phyloP scores from a whole-genome alignment of 2,888 invertebrate species.

The Agrochola lychnidis region DNA sequence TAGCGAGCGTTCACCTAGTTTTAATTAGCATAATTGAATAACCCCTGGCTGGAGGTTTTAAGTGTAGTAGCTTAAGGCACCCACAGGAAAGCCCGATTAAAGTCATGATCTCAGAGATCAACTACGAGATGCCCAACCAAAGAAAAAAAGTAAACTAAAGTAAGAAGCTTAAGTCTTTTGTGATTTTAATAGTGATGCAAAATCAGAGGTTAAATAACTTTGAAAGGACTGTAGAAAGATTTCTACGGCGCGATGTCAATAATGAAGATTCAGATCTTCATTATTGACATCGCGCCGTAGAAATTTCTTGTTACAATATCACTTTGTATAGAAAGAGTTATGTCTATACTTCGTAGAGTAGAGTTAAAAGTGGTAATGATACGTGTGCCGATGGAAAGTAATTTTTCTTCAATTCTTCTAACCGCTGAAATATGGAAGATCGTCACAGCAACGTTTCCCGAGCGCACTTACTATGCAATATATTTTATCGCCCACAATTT shows the following conservation, averaged over 20 bases:
- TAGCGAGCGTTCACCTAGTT: no score
- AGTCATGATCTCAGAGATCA: no score
- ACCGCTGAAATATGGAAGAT: slow-evolving; percentile 18
- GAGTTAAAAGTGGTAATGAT: not conserved
- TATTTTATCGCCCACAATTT: slow-evolving; percentile 57
- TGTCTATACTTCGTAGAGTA: not conserved
- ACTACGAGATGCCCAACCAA: no score
- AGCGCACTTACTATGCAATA: slow-evolving; percentile 45
- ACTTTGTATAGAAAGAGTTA: not conserved
- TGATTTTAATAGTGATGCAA: not conserved
- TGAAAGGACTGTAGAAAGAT: not conserved
- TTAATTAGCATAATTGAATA: no score
- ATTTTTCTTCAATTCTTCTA: not conserved
- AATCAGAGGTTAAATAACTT: not conserved
- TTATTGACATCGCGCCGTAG: no score
- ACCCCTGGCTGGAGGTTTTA: no score
- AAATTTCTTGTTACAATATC: no score
- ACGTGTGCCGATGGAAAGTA: no score
- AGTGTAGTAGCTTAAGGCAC: no score
- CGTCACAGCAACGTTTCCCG: slow-evolving; percentile 20
- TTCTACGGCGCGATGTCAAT: not conserved
- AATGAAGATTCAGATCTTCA: not conserved
- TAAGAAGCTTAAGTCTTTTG: no score
- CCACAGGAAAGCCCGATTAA: no score
- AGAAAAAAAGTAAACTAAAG: no score